These are phyloP conservation scores for Dipus sagitta DNA, from an alignment of 2,797 vertebrate genomes.

Conservation along the genomic window DNA sequence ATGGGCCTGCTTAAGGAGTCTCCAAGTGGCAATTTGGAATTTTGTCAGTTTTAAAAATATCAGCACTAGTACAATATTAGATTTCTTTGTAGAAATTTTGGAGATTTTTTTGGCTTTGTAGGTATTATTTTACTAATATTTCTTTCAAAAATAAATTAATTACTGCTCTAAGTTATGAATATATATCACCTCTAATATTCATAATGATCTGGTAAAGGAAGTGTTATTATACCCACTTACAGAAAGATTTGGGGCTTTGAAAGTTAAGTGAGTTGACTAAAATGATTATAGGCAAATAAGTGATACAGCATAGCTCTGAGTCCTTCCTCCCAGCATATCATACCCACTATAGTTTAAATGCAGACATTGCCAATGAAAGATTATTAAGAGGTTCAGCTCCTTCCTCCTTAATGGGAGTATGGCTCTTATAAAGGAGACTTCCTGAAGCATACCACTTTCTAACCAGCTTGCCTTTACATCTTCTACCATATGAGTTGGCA, in stretches of 20 bases:
- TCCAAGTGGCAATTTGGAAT: slow-evolving; percentile 37
- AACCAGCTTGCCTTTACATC: neutral
- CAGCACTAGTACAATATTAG: slow-evolving; percentile 24
- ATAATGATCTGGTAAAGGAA: slow-evolving; percentile 23
- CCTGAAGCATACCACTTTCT: neutral
- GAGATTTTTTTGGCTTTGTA: neutral
- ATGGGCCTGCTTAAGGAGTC: slow-evolving; percentile 33
- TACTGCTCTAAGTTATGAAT: slow-evolving; percentile 43
- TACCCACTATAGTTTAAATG: neutral
- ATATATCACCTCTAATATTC: neutral
- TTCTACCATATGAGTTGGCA: neutral
- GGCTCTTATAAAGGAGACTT: neutral
- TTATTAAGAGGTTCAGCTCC: neutral
- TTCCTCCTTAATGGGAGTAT: neutral
- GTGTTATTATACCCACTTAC: slow-evolving; percentile 3
- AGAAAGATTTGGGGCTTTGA: slow-evolving; percentile 46
- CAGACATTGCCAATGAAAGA: neutral
- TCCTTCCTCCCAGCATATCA: neutral
- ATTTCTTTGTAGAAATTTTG: slow-evolving; percentile 52
- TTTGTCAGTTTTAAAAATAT: slow-evolving; percentile 40
- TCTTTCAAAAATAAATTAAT: slow-evolving; percentile 36
- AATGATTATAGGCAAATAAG: neutral
- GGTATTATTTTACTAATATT: neutral
- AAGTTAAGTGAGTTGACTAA: slow-evolving; percentile 32
- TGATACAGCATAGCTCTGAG: neutral